phyloP scores from a whole-genome alignment of 1,140 invertebrate genomes.

The Ostrea edulis region DNA sequence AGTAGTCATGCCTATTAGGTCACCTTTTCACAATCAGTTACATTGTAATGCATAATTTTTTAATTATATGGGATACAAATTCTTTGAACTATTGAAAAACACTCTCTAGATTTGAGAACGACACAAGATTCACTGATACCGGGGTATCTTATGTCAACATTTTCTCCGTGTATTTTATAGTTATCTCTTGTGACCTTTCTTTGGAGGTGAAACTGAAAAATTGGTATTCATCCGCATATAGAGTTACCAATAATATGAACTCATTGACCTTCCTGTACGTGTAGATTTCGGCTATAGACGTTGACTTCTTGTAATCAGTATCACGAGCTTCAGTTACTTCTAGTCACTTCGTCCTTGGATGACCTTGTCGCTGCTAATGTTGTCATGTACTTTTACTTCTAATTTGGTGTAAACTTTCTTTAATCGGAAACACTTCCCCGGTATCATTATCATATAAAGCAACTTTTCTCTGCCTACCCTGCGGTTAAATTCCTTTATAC shows the following conservation, averaged over 20 bases:
- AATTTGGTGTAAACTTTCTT: constrained; percentile 3
- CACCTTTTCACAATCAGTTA: too few species aligned
- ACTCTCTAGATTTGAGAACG: too few species aligned
- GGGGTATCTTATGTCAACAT: too few species aligned
- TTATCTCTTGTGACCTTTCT: too few species aligned
- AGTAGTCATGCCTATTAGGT: too few species aligned
- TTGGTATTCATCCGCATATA: too few species aligned
- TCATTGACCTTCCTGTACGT: background rate
- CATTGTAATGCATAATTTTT: too few species aligned
- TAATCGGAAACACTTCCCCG: background rate
- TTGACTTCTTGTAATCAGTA: background rate
- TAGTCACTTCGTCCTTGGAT: background rate
- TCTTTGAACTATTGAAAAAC: too few species aligned
- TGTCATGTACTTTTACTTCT: background rate
- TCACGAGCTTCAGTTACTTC: background rate
- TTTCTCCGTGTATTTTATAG: too few species aligned
- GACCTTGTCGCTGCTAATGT: background rate
- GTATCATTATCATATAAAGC: background rate
- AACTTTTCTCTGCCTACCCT: background rate
- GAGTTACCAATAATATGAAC: background rate
- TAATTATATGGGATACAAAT: too few species aligned
- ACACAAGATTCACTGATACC: too few species aligned
- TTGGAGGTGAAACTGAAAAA: too few species aligned
- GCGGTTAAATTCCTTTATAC: background rate
- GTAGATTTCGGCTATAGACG: background rate